These are phyloP conservation scores for Ivindomyrus marchei DNA, from an alignment of 2,113 vertebrate genomes.

Conservation along the genomic window DNA sequence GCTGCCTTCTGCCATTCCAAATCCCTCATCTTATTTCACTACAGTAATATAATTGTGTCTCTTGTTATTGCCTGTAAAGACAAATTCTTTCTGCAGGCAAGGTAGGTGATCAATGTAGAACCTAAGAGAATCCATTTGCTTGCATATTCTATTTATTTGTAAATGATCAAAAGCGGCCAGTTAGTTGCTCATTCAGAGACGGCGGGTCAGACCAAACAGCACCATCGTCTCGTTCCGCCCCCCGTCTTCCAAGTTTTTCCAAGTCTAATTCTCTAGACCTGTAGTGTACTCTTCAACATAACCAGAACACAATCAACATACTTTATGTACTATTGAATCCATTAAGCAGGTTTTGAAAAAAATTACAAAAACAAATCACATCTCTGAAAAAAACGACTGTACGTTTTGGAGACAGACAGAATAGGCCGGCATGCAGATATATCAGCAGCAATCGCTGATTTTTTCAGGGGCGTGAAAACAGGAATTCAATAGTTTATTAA, in stretches of 20 bases:
- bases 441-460: not conserved
- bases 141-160: constrained; percentile 78
- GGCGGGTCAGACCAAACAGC: not conserved
- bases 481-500: constrained; percentile 20
- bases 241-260: not conserved
- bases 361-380: not conserved
- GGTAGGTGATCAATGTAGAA: constrained; percentile 83
- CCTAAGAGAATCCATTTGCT: constrained; percentile 88
- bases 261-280: not conserved
- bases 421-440: not conserved
- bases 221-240: not conserved
- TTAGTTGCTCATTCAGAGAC: not conserved
- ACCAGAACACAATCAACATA: not conserved
- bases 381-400: not conserved
- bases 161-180: constrained; percentile 61
- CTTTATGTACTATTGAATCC: not conserved
- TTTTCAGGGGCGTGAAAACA: not conserved
- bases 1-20: constrained; percentile 68
- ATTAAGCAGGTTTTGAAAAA: not conserved
- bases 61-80: constrained; percentile 88
- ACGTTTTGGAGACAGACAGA: not conserved
- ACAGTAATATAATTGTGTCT: constrained; percentile 93
- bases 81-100: constrained; percentile 79
- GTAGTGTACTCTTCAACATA: not conserved
- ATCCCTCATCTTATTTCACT: constrained; percentile 93